Base-by-base conservation (phyloP, 1,140 invertebrate species). In the Parapsyche elsis region DNA sequence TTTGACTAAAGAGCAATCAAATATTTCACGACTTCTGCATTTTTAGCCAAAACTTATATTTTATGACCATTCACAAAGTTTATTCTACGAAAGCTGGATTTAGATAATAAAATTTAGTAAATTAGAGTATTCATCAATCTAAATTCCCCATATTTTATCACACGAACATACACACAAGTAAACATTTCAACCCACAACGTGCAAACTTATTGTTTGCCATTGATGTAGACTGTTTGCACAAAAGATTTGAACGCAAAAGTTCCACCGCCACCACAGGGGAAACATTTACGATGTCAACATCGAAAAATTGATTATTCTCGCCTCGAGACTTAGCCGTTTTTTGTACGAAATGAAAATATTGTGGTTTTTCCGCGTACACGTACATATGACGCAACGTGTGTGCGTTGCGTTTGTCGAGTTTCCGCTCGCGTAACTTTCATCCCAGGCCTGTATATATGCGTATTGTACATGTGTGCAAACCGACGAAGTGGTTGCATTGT, bases 401-500 rank as follows among this genome's bases (percentile, higher is more conserved):
- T 7, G 30, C 30, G n/a, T 38, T 38, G 30, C 30, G n/a, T n/a
- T n/a, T n/a, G n/a, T 38, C 2, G 30, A 38, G 30, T 38, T 38
- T 38, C 30, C 30, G 30, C 30, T 38, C 30, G 30, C 7, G 7
- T 7, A 38, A 38, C 30, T 38, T 38, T 7, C 19, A 70, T 19
- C 64, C 24, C 24, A 70, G 12, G 30, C 30, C 30, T 38, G n/a
- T 21, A 45, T 24, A 71, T 45, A 71, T 38, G 14, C 19, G 53
- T 57, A n/a, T 57, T 21, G 53, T 70, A 26, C 67, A 26, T 38
- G 10, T 19, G 57, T 57, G 45, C 49, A 59, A 75, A 26, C 16
- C 53, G 73, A 46, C 73, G 53, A 59, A n/a, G 49, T 59, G 73
- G 21, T 75, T 59, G 73, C 73, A 75, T 75, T 75, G 73, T 75